Percentiles rank a stretch among this genome's conserved stretches.
Conservation (phyloP, 2,888 invertebrate genomes). For the Brachyptera putata region DNA sequence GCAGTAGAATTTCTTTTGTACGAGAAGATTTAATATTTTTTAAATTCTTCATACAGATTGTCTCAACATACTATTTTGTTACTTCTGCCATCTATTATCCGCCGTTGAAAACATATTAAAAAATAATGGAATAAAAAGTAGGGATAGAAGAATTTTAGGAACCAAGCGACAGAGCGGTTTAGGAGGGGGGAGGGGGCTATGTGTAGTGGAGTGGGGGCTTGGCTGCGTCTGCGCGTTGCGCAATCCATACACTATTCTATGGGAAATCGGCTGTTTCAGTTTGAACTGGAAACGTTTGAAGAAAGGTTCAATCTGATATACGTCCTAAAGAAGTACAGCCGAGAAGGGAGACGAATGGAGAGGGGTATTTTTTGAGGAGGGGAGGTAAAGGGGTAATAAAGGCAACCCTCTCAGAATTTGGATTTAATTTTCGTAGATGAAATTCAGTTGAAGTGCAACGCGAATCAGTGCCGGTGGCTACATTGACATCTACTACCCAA, state of each 20-base stretch:
- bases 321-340: not conserved
- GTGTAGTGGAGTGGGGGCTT: not conserved
- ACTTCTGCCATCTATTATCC: constrained; percentile 19
- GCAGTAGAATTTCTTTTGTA: too few species aligned
- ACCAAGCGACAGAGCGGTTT: not conserved
- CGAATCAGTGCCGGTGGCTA: constrained; percentile 2
- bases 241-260: not conserved
- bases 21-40: too few species aligned
- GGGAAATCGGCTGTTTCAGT: not conserved
- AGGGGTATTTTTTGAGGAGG: not conserved
- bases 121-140: constrained; percentile 19
- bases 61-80: too few species aligned
- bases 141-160: constrained; percentile 14
- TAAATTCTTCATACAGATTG: too few species aligned
- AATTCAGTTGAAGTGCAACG: constrained; percentile 17
- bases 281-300: not conserved
- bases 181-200: not conserved
- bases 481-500: not conserved
- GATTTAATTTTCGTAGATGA: constrained; percentile 21
- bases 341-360: not conserved
- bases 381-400: constrained; percentile 16
- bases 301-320: not conserved
- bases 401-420: constrained; percentile 21
- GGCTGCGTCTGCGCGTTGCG: not conserved
- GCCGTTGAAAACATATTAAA: constrained; percentile 15